phyloP scores from a whole-genome alignment of 2,113 vertebrate species.

The Callipepla californica region DNA sequence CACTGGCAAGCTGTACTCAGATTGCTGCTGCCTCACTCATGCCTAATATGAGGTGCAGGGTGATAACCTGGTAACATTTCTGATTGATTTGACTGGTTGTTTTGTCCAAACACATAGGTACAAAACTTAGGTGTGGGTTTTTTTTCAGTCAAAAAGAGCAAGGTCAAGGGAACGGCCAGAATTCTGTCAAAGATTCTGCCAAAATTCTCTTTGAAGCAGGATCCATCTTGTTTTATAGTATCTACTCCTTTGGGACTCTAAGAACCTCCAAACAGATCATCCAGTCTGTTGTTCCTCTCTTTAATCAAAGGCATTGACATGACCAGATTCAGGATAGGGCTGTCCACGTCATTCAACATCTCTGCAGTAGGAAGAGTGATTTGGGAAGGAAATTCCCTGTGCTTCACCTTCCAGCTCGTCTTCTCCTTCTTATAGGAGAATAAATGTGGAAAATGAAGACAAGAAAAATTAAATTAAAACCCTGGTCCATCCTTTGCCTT shows the following conservation, averaged over 20 bases:
- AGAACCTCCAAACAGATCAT: background rate
- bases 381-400: background rate
- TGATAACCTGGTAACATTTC: background rate
- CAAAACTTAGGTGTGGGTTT: background rate
- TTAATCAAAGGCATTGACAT: background rate
- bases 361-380: background rate
- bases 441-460: background rate
- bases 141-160: background rate
- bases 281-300: background rate
- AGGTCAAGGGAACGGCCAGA: background rate
- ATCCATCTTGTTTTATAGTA: background rate
- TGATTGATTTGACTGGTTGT: background rate
- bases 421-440: background rate
- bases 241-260: background rate
- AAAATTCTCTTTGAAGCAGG: background rate
- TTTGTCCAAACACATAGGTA: background rate
- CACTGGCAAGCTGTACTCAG: background rate
- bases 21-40: background rate
- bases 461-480: background rate
- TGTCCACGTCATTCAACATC: accelerated
- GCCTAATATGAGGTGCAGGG: background rate
- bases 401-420: background rate
- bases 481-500: background rate
- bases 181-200: background rate
- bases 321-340: background rate